Evolutionary conservation across 2,113 vertebrate species (phyloP).

Genomic region (Seriola rivoliana): DNA sequence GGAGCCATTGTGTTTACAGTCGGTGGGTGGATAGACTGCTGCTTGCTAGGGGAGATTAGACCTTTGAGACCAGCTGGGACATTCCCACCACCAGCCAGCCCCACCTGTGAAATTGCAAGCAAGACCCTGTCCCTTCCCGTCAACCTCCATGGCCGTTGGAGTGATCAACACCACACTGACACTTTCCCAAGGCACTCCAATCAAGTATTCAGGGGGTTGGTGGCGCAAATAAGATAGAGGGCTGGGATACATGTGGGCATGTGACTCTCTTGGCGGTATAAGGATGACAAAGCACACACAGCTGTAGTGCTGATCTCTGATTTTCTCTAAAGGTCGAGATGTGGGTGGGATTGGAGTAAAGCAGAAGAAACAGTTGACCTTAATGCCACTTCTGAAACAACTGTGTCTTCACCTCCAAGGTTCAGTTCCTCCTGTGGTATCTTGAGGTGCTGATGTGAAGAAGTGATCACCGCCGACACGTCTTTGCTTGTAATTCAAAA

Average conservation of each 20-base stretch:
- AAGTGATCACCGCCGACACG: too few relatives aligned
- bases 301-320: slow-evolving; percentile 47
- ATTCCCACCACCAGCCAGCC: slow-evolving; percentile 51
- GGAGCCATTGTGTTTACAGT: slow-evolving; percentile 75
- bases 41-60: slow-evolving; percentile 63
- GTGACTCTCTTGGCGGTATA: slow-evolving; percentile 18
- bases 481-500: too few relatives aligned
- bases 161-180: slow-evolving; percentile 65
- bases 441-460: too few relatives aligned
- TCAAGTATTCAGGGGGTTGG: slow-evolving; percentile 12
- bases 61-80: slow-evolving; percentile 65
- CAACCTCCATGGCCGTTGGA: slow-evolving; percentile 3
- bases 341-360: slow-evolving; percentile 6
- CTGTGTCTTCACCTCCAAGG: not conserved
- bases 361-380: slow-evolving; percentile 34
- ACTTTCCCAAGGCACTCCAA: slow-evolving; percentile 53
- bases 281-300: slow-evolving; percentile 52
- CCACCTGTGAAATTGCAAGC: slow-evolving; percentile 70
- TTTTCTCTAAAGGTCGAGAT: slow-evolving; percentile 41
- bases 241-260: slow-evolving; percentile 1
- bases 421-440: slow-evolving; percentile 7
- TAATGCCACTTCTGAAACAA: slow-evolving; percentile 23
- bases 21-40: slow-evolving; percentile 59
- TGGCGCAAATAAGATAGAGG: slow-evolving; percentile 3
- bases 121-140: slow-evolving; percentile 48